phyloP scores from a whole-genome alignment of 2,888 invertebrate genomes.

The Fragum sueziense region DNA sequence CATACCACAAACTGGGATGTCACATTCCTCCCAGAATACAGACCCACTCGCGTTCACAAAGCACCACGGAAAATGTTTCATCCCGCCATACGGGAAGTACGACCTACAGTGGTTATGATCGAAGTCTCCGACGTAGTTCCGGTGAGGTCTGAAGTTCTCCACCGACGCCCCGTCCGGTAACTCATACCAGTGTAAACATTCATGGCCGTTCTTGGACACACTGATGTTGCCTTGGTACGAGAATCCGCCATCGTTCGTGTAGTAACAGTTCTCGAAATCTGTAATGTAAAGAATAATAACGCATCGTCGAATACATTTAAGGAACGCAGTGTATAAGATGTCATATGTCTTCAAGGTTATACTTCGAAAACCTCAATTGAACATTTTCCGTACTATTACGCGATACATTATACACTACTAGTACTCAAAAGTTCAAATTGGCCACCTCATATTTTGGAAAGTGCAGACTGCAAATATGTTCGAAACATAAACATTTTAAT shows the following conservation, averaged over 20 bases:
- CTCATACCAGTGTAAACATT: conserved; percentile 47
- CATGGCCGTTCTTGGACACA: conserved; percentile 30
- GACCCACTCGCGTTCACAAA: conserved; percentile 14
- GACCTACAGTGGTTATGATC: conserved; percentile 47
- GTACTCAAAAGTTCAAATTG: too few species aligned
- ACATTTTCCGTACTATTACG: too few species aligned
- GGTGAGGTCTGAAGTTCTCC: conserved; percentile 4
- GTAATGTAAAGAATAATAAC: too few species aligned
- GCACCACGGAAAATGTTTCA: conserved; percentile 23
- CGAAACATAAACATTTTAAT: too few species aligned
- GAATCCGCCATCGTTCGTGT: conserved; percentile 40
- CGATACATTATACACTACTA: too few species aligned
- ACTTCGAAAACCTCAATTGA: too few species aligned
- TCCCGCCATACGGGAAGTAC: neutral
- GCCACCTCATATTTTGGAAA: too few species aligned
- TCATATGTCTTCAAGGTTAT: too few species aligned
- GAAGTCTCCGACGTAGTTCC: conserved; percentile 43
- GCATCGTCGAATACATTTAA: too few species aligned
- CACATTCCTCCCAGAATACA: conserved; percentile 21
- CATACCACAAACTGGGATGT: conserved; percentile 51
- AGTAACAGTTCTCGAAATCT: conserved; percentile 38
- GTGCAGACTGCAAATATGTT: too few species aligned
- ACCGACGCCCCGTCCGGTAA: neutral
- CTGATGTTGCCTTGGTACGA: conserved; percentile 51
- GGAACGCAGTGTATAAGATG: too few species aligned